Percentiles rank a stretch among this genome's conserved stretches.
Conservation (phyloP, 2,797 vertebrate species). For the Pantherophis vulpinus region DNA sequence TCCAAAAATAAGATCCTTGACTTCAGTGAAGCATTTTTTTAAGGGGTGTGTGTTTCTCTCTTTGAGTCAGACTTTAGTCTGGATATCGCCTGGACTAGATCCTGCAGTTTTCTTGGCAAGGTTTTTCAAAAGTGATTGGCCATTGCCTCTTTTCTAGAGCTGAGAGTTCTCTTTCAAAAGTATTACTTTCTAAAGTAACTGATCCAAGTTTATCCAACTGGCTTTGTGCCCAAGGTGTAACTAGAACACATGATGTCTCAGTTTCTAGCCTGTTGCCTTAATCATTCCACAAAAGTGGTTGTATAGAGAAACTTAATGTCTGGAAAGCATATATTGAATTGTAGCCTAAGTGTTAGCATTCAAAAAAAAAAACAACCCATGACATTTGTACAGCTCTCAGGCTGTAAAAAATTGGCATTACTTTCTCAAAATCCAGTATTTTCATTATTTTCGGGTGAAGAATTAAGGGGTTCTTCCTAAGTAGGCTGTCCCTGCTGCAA, state of each 20-base stretch:
- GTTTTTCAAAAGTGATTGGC: neutral
- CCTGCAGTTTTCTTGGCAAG: neutral
- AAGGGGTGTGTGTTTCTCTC: no score
- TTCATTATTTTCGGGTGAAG: neutral
- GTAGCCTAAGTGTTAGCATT: neutral
- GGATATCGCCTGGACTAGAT: neutral
- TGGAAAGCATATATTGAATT: neutral
- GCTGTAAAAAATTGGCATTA: neutral
- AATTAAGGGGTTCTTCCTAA: neutral
- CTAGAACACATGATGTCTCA: neutral
- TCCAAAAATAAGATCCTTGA: neutral
- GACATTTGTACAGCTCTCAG: conserved; percentile 7
- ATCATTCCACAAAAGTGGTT: neutral
- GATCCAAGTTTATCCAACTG: neutral
- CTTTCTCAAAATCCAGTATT: neutral
- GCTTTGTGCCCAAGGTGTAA: neutral
- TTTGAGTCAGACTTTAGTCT: neutral
- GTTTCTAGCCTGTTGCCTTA: neutral
- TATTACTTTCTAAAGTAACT: neutral
- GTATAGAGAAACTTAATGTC: neutral
- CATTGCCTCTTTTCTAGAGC: neutral
- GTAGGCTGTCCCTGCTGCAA: neutral
- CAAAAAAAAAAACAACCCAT: neutral
- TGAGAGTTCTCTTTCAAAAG: neutral
- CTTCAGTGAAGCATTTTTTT: neutral